These are phyloP conservation scores for Porites lutea DNA, from an alignment of 64 coral and sea anemone species.

Conservation along the genomic window DNA sequence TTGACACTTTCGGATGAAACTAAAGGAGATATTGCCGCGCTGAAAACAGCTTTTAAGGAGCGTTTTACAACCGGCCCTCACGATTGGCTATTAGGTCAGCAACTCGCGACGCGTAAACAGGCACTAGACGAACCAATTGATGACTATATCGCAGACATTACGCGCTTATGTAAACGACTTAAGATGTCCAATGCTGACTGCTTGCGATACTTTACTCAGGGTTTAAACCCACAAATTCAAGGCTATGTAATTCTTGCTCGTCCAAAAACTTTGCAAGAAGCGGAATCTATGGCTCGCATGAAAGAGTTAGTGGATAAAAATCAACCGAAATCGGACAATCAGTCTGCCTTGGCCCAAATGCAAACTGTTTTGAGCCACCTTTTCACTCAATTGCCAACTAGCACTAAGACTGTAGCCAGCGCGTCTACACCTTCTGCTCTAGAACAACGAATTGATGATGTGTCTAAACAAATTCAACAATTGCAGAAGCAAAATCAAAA, in stretches of 20 bases:
- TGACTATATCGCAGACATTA: neutral
- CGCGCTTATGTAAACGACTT: neutral
- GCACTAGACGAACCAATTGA: neutral
- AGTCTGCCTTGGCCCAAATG: too few relatives aligned
- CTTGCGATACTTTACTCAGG: constrained; percentile 27
- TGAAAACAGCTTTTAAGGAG: neutral
- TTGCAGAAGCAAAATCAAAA: neutral
- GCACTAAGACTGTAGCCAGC: neutral
- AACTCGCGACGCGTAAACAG: neutral
- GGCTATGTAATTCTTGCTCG: constrained; percentile 1
- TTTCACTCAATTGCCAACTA: neutral
- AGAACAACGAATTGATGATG: neutral
- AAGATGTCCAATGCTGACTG: neutral
- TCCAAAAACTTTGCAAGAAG: constrained; percentile 10
- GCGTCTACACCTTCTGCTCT: neutral
- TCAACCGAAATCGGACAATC: too few relatives aligned
- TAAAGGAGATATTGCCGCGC: neutral
- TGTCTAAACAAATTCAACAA: neutral
- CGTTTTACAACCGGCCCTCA: neutral
- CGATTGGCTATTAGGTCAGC: neutral
- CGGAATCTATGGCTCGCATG: neutral
- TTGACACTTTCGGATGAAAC: neutral
- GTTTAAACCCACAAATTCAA: neutral
- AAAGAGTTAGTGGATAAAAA: too few relatives aligned
- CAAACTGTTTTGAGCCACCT: neutral